A percentile compares a stretch with the other conserved stretches of the same genome.
These are phyloP conservation scores for Ammodramus savannarum DNA, from an alignment of 2,113 vertebrate genomes.

Conservation along the genomic window DNA sequence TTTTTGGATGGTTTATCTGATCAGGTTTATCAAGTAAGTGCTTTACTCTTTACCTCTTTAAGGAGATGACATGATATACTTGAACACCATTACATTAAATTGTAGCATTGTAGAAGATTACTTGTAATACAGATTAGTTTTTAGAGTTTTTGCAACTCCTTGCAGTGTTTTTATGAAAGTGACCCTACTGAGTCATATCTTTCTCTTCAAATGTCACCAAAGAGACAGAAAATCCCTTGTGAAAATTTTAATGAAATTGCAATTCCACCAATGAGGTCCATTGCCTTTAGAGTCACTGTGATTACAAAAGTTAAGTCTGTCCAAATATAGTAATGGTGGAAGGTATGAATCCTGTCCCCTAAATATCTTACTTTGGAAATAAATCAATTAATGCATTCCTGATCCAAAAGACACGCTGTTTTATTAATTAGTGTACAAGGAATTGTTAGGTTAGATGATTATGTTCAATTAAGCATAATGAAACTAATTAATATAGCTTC, in stretches of 20 bases:
- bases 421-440: constrained; percentile 71
- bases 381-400: constrained; percentile 19
- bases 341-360: neutral
- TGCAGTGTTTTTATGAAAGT: neutral
- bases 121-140: neutral
- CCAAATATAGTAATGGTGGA: neutral
- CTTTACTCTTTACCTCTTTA: neutral
- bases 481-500: constrained; percentile 69
- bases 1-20: neutral
- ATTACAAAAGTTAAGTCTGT: neutral
- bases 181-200: neutral
- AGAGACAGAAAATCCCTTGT: neutral
- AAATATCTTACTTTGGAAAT: neutral
- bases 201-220: neutral
- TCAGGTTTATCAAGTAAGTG: neutral
- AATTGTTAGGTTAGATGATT: constrained; percentile 70
- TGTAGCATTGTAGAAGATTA: neutral
- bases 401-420: constrained; percentile 60
- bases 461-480: constrained; percentile 71
- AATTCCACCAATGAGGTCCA: neutral
- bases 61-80: neutral
- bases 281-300: neutral
- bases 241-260: neutral
- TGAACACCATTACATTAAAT: neutral
- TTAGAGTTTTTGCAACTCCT: neutral